Percentiles rank a stretch among this genome's conserved stretches.
These are phyloP conservation scores for Micronycteris hirsuta DNA, from an alignment of 2,113 vertebrate genomes.

Conservation along the genomic window DNA sequence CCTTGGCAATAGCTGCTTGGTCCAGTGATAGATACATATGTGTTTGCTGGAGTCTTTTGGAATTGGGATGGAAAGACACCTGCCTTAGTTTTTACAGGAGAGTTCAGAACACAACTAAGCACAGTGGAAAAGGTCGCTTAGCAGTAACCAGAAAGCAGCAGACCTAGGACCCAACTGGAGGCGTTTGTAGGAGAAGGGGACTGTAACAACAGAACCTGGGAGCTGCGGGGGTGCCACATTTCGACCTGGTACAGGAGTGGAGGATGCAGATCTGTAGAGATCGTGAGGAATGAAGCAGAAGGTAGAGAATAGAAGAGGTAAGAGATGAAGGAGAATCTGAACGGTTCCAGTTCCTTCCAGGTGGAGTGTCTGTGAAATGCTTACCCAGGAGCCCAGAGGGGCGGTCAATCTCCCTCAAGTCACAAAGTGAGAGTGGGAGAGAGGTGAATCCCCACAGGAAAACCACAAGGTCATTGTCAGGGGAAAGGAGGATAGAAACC, in stretches of 20 bases:
- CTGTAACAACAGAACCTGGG: not conserved
- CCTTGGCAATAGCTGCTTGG: not conserved
- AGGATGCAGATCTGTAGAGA: not conserved
- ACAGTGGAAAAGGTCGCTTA: not conserved
- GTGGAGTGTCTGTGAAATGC: not conserved
- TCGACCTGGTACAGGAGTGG: not conserved
- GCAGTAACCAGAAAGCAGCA: not conserved
- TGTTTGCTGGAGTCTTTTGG: not conserved
- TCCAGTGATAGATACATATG: not conserved
- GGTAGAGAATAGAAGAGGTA: not conserved
- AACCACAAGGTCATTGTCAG: not conserved
- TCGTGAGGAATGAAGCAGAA: not conserved
- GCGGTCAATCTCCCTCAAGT: not conserved
- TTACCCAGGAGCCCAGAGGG: not conserved
- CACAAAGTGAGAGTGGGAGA: not conserved
- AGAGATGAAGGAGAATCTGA: not conserved
- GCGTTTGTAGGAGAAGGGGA: not conserved
- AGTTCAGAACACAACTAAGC: not conserved
- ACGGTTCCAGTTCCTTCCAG: not conserved
- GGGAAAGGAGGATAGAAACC: not conserved
- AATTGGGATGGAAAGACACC: not conserved
- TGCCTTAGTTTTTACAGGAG: not conserved
- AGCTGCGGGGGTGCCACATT: not conserved
- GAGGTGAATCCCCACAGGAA: not conserved
- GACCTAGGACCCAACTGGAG: not conserved